Evolutionary conservation across 2,888 invertebrate genomes (phyloP).

Genomic region (Abrostola triplasia): DNA sequence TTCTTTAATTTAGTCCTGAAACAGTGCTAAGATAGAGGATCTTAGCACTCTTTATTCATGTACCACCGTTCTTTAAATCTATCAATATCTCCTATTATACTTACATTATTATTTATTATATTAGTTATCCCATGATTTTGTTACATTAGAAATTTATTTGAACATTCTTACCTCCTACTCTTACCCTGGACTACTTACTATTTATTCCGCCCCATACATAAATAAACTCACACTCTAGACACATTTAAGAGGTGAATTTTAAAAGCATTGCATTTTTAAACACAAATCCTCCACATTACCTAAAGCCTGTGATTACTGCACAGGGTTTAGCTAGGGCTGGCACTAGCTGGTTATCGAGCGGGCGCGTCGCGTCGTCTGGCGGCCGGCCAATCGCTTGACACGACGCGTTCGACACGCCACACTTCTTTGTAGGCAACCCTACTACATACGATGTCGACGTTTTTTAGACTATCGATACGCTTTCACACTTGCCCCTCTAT

Average conservation of each 20-base stretch:
- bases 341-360: slow-evolving; percentile 45
- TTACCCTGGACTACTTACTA: too few relatives aligned
- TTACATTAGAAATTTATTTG: too few relatives aligned
- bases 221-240: not conserved
- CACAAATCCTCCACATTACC: not conserved
- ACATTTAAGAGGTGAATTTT: not conserved
- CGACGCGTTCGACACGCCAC: slow-evolving; percentile 43
- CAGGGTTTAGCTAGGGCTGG: slow-evolving; percentile 25
- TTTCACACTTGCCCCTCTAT: slow-evolving; percentile 11
- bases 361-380: slow-evolving; percentile 36
- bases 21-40: too few relatives aligned
- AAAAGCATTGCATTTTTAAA: not conserved
- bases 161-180: too few relatives aligned
- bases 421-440: slow-evolving; percentile 31
- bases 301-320: slow-evolving; percentile 17
- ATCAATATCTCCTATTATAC: too few relatives aligned
- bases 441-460: not conserved
- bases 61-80: too few relatives aligned
- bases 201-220: too few relatives aligned
- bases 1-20: too few relatives aligned
- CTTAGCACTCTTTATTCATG: too few relatives aligned
- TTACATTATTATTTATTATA: too few relatives aligned
- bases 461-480: slow-evolving; percentile 29
- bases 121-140: too few relatives aligned
- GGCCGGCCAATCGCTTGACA: slow-evolving; percentile 49